Conservation (phyloP, 2,113 vertebrate genomes). For the Tachysurus vachellii region DNA sequence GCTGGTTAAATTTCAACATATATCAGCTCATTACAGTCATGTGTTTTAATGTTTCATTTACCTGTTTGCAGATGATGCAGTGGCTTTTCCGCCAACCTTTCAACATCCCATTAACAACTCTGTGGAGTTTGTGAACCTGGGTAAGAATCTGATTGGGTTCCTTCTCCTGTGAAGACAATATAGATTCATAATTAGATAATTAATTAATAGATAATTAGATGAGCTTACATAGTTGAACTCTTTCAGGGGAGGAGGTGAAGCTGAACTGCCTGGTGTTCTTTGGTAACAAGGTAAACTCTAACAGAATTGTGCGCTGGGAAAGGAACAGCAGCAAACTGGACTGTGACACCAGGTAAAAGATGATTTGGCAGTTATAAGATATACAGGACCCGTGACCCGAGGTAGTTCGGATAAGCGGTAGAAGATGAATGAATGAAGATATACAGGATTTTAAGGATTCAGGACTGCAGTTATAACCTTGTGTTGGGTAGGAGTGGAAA, state of each 20-base stretch:
- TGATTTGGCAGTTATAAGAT: background rate
- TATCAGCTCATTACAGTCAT: background rate
- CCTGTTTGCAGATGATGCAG: background rate
- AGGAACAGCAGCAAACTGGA: rapidly evolving
- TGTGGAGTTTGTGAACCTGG: slow-evolving; percentile 1
- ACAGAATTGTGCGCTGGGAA: slow-evolving; percentile 13
- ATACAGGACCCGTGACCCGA: too few relatives aligned
- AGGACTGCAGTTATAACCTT: background rate
- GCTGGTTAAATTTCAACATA: background rate
- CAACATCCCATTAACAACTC: slow-evolving; percentile 33
- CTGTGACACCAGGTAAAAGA: background rate
- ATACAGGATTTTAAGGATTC: background rate
- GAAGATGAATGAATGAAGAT: too few relatives aligned
- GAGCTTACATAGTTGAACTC: background rate
- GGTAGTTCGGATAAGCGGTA: too few relatives aligned
- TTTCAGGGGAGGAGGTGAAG: slow-evolving; percentile 47
- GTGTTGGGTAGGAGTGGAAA: background rate
- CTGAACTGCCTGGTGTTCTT: slow-evolving; percentile 62
- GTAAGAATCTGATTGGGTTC: slow-evolving; percentile 8
- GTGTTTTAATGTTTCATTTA: background rate
- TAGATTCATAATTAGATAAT: too few relatives aligned
- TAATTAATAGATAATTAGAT: too few relatives aligned
- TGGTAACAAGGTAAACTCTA: slow-evolving; percentile 49
- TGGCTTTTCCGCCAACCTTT: background rate
- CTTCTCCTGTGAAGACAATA: background rate